phyloP scores from a whole-genome alignment of 2,888 invertebrate genomes.

The Platycheirus rosarum region DNA sequence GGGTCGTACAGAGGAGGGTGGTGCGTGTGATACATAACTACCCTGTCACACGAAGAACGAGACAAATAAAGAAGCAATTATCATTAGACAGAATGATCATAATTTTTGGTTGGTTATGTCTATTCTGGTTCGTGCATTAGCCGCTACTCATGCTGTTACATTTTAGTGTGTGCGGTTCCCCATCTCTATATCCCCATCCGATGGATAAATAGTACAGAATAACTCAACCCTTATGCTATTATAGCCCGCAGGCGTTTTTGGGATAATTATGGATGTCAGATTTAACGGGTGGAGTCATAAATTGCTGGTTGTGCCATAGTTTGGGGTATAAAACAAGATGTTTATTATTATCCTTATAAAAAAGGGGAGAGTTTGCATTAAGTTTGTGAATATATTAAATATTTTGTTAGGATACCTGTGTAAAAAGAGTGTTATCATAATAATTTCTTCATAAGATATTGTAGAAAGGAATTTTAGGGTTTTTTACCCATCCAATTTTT shows the following conservation, averaged over 20 bases:
- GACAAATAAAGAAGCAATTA: slow-evolving; percentile 57
- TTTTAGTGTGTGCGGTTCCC: slow-evolving; percentile 3
- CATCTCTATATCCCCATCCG: not conserved
- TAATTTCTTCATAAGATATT: too few relatives aligned
- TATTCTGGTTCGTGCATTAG: slow-evolving; percentile 24
- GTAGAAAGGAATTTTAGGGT: too few relatives aligned
- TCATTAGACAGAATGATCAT: slow-evolving; percentile 42
- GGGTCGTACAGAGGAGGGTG: too few relatives aligned
- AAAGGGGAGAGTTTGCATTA: too few relatives aligned
- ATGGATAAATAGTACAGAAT: slow-evolving; percentile 21
- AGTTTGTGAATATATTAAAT: too few relatives aligned
- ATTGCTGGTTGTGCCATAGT: not conserved
- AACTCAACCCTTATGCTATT: slow-evolving; percentile 21
- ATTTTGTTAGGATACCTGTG: too few relatives aligned
- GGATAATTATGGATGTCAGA: slow-evolving; percentile 26
- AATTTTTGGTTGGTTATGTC: slow-evolving; percentile 46
- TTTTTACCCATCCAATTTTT: too few relatives aligned
- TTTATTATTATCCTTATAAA: slow-evolving; percentile 1
- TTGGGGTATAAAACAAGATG: slow-evolving; percentile 20
- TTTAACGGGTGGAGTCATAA: slow-evolving; percentile 20
- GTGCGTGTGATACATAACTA: not conserved
- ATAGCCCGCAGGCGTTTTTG: slow-evolving; percentile 20
- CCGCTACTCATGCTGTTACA: slow-evolving; percentile 9
- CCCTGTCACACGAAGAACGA: slow-evolving; percentile 32
- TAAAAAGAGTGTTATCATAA: too few relatives aligned